Evolutionary conservation across 2,888 invertebrate genomes (phyloP), one percentile per base, ranked within the genome.

Genomic region (Cactoblastis cactorum): DNA sequence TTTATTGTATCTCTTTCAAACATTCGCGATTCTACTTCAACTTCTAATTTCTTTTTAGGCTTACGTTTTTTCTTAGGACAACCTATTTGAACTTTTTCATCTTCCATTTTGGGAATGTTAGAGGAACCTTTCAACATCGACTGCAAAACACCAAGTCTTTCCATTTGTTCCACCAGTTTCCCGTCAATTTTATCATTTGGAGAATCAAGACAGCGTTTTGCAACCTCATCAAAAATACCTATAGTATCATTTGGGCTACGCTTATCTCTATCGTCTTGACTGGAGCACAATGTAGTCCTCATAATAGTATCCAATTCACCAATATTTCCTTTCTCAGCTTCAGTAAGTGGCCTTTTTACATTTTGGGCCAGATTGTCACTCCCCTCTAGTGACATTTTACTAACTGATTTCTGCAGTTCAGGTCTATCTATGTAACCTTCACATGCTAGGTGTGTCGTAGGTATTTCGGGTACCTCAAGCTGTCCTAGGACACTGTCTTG

Each of bases 291-390:
- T 37, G 15, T 11, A 14, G 11, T 3, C 17, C 14, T 22, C 12
- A 15, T 15, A 11, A 28, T 28, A 9, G 14, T 24, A 2, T 37
- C 37, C 1, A 48, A 17, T n/a, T 37, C 28, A 17, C 28, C 38
- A 14, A 14, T 8, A 14, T 19, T 14, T 14, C 35, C 35, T 1
- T 34, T 12, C 1, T 34, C 19, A 12, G 32, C 32, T 11, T 61
- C 65, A n/a, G 60, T 60, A 4, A 63, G 41, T 17, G 55, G 53
- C 1, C 54, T 55, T 51, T 69, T 69, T 0, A 62, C 56, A 4
- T 63, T 53, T 4, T 53, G n/a, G n/a, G n/a, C n/a, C n/a, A n/a
- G n/a, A n/a, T n/a, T n/a, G n/a, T n/a, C n/a, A n/a, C n/a, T n/a
- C n/a, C n/a, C n/a, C n/a, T n/a, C n/a, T n/a, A n/a, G n/a, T n/a